A percentile compares a stretch with the other conserved stretches of the same genome.
These are phyloP conservation scores for Paracanthobrama guichenoti DNA, from an alignment of 2,113 vertebrate species.

Conservation along the genomic window DNA sequence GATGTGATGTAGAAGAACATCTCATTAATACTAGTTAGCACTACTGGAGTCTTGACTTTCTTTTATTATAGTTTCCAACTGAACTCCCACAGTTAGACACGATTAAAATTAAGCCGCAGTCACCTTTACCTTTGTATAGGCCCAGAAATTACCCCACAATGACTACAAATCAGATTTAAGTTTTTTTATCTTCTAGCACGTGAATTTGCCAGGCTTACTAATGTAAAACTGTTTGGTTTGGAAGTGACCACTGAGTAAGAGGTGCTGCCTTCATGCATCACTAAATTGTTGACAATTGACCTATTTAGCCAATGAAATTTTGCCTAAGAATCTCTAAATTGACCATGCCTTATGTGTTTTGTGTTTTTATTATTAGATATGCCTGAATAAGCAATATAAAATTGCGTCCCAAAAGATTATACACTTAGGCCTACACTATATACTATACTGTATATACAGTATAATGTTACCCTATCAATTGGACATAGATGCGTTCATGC, in stretches of 20 bases:
- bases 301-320: background rate
- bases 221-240: background rate
- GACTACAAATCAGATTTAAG: background rate
- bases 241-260: background rate
- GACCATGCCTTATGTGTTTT: background rate
- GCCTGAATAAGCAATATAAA: too few relatives aligned
- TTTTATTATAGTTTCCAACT: slow-evolving; percentile 43
- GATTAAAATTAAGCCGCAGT: background rate
- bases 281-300: background rate
- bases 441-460: too few relatives aligned
- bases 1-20: slow-evolving; percentile 45
- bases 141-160: background rate
- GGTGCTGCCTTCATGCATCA: too few relatives aligned
- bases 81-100: slow-evolving; percentile 14
- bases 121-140: background rate
- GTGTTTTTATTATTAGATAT: too few relatives aligned
- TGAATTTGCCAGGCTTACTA: too few relatives aligned
- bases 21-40: slow-evolving; percentile 48
- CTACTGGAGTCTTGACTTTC: slow-evolving; percentile 30
- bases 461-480: too few relatives aligned
- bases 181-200: background rate
- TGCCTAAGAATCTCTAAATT: background rate
- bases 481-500: too few relatives aligned
- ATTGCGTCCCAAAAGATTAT: too few relatives aligned
- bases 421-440: too few relatives aligned